Base-by-base conservation (phyloP, 1,140 invertebrate species). In the Pseudomyrmex flavicornis region DNA sequence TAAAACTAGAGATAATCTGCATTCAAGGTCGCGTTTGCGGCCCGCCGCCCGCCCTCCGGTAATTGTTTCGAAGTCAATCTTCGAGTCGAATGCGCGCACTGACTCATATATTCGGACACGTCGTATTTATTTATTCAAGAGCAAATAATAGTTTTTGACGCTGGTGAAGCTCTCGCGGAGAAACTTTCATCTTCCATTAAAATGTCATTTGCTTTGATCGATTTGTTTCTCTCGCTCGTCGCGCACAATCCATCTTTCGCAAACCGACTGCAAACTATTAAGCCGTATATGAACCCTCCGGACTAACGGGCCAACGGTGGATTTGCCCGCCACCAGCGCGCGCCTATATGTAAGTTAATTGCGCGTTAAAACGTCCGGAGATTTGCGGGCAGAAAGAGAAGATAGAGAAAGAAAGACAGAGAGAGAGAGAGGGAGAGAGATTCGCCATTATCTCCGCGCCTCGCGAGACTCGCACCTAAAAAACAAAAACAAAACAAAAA, bases 391-490 rank as follows among this genome's bases (percentile, higher is more conserved):
- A 2, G n/a, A 17, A 35, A 35, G 35, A 35, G 35, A 35, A 35
- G 35, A 35, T 5, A 35, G 35, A 35, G 5, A 35, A 1, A 35
- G 35, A 35, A 35, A 26, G 26, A 26, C 3, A 26, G 22, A 26
- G 2, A 35, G 35, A 35, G 26, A 35, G 7, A 26, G 26, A 26
- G 1, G 2, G 22, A 26, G 22, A 35, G 35, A 35, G 35, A 35
- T 35, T 35, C 0, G 35, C 35, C 35, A 35, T 35, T 35, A 35
- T 7, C 66, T 7, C 66, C 65, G 62, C 35, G 54, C 76, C 76
- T 80, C 76, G 76, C 76, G 76, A 72, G 76, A 72, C 76, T 80
- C 76, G 52, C 76, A 66, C 66, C 59, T 72, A 80, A 35, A 35
- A 35, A 35, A 35, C 35, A 35, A 35, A 35, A 26, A 1, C 3